These are phyloP conservation scores for Drosophila infuscata DNA, from an alignment of 2,888 invertebrate genomes.

Conservation along the genomic window DNA sequence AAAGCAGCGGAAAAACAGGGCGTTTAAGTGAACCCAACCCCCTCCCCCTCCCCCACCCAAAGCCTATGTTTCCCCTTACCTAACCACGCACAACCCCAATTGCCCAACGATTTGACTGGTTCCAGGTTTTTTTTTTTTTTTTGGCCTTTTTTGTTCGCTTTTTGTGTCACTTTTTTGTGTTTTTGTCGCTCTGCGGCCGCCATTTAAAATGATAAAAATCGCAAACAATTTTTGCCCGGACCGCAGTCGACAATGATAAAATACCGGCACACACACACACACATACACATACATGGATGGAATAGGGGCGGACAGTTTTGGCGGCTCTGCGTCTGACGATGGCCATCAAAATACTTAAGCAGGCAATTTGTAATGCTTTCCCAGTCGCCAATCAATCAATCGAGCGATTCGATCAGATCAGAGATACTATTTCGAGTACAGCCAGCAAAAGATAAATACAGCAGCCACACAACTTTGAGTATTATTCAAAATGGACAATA, in stretches of 20 bases:
- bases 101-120: constrained; percentile 38
- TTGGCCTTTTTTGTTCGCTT: constrained; percentile 3
- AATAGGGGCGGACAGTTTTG: constrained; percentile 19
- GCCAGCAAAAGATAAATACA: constrained; percentile 19
- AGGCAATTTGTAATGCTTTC: constrained; percentile 54
- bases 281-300: not conserved
- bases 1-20: constrained; percentile 29
- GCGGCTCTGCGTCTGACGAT: constrained; percentile 7
- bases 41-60: too few species aligned
- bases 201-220: constrained; percentile 76
- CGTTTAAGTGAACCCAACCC: constrained; percentile 49
- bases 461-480: not conserved
- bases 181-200: constrained; percentile 54
- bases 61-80: not conserved
- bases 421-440: constrained; percentile 22
- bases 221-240: constrained; percentile 66
- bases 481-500: constrained; percentile 17
- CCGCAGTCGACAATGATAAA: constrained; percentile 53
- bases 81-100: not conserved
- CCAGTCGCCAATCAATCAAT: constrained; percentile 59
- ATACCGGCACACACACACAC: constrained; percentile 33
- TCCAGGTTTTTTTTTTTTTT: constrained; percentile 8
- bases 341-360: constrained; percentile 47
- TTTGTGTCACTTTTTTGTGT: constrained; percentile 11
- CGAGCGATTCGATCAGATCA: constrained; percentile 22